Conservation (phyloP, 2,113 vertebrate genomes). For the Mobula birostris region DNA sequence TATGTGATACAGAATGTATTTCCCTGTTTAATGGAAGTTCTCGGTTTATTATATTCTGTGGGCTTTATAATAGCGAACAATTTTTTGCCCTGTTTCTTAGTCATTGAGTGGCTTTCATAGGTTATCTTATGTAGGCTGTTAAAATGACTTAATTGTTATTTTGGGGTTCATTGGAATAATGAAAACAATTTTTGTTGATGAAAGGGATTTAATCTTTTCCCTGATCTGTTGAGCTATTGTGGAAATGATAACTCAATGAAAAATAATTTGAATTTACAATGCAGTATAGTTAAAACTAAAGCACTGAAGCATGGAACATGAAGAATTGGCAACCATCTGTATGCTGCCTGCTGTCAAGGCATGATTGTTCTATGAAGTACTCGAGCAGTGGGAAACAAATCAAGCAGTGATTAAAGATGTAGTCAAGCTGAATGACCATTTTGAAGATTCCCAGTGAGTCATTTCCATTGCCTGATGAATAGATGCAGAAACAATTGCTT, state of each 20-base stretch:
- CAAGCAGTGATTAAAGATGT: constrained; percentile 32
- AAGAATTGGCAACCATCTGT: constrained; percentile 10
- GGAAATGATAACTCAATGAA: constrained; percentile 11
- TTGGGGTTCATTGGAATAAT: not conserved
- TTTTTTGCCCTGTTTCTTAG: not conserved
- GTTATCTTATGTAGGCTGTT: not conserved
- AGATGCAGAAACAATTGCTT: constrained; percentile 13
- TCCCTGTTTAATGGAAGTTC: not conserved
- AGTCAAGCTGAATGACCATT: constrained; percentile 34
- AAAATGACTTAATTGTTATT: constrained; percentile 7
- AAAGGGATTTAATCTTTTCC: constrained; percentile 17
- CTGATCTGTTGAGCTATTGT: constrained; percentile 11
- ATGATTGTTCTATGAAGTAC: constrained; percentile 5
- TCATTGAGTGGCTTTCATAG: not conserved
- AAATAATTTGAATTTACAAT: constrained; percentile 32
- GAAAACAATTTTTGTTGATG: constrained; percentile 3
- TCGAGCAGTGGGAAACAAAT: constrained; percentile 7
- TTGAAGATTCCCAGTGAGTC: constrained; percentile 22
- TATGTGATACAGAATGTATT: not conserved
- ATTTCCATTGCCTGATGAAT: constrained; percentile 31
- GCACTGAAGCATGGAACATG: constrained; percentile 20
- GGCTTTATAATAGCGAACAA: not conserved
- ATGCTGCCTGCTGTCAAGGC: constrained; percentile 18
- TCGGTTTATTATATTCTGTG: not conserved
- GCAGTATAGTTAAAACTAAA: constrained; percentile 15